A percentile compares a stretch with the other conserved stretches of the same genome.
Evolutionary conservation across 2,888 invertebrate species (phyloP).

Genomic region (Tenthredo scrophulariae): DNA sequence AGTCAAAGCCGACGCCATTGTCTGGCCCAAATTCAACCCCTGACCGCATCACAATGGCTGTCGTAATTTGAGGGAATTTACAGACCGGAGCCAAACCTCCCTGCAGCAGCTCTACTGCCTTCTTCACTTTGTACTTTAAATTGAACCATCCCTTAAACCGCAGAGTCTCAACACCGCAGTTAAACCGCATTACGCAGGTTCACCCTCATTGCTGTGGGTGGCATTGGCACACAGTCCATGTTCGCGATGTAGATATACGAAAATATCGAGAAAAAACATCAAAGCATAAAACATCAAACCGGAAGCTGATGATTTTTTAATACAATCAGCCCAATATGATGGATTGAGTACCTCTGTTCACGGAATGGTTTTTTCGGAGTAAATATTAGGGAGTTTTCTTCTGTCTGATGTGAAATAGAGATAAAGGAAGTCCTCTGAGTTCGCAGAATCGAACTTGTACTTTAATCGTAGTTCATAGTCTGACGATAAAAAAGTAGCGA

Average conservation of each 20-base stretch:
- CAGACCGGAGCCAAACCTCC: conserved; percentile 56
- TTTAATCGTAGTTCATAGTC: background rate
- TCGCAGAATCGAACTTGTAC: background rate
- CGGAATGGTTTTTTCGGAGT: background rate
- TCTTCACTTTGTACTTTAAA: conserved; percentile 38
- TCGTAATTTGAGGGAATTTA: conserved; percentile 70
- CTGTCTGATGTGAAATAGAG: background rate
- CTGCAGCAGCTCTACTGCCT: conserved; percentile 49
- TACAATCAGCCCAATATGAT: background rate
- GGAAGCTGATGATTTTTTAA: background rate
- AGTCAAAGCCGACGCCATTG: conserved; percentile 74
- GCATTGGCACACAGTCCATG: background rate
- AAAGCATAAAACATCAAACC: background rate
- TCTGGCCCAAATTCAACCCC: conserved; percentile 71
- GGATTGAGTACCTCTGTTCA: background rate
- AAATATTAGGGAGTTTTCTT: background rate
- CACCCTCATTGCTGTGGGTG: background rate
- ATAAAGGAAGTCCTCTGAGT: background rate
- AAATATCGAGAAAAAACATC: background rate
- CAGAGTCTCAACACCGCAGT: background rate
- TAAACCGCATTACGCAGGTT: background rate
- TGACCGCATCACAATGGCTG: conserved; percentile 72
- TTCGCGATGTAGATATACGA: background rate
- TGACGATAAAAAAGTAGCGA: background rate
- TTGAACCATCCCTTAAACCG: conserved; percentile 46